Conservation (phyloP, 1,140 invertebrate genomes). For the Orchestia grillus region DNA sequence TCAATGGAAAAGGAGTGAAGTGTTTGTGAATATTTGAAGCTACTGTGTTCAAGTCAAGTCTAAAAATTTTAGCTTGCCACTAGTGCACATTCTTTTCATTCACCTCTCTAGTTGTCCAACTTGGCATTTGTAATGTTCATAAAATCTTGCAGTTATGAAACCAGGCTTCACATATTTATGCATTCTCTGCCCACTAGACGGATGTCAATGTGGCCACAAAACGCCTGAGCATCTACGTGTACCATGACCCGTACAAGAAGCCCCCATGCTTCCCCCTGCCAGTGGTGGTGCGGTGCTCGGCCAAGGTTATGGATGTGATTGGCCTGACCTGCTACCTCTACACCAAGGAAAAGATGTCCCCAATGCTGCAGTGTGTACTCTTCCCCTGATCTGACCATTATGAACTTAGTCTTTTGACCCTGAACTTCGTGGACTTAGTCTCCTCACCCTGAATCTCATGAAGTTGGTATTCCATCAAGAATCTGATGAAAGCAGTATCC, state of each 20-base stretch:
- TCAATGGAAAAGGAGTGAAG: background rate
- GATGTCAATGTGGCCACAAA: background rate
- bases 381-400: background rate
- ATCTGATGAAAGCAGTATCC: too few species aligned
- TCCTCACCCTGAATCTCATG: background rate
- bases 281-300: background rate
- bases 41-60: background rate
- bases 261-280: background rate
- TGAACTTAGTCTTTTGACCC: background rate
- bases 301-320: conserved; percentile 19
- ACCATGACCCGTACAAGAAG: background rate
- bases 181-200: background rate
- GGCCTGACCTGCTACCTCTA: conserved; percentile 46
- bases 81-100: background rate
- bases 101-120: background rate
- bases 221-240: conserved; percentile 37
- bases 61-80: background rate
- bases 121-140: background rate
- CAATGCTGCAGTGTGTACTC: background rate
- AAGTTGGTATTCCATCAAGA: background rate
- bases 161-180: background rate
- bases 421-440: background rate
- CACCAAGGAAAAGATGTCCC: background rate
- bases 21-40: background rate
- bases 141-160: background rate